Evolutionary conservation across 2,113 vertebrate genomes (phyloP).

Genomic region (Mustelus asterias): DNA sequence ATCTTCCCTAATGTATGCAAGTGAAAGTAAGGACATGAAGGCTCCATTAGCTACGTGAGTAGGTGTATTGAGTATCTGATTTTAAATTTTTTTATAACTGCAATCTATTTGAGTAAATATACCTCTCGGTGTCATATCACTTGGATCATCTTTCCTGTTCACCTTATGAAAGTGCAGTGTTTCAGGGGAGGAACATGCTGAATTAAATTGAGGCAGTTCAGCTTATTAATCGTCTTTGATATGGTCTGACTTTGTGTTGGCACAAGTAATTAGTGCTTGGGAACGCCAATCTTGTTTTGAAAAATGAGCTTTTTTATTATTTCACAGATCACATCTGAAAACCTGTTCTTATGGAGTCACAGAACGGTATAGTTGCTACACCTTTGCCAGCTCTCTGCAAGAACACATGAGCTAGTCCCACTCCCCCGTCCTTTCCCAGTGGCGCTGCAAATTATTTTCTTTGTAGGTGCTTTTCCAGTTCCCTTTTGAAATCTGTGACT

Average conservation of each 20-base stretch:
- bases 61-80: conserved; percentile 57
- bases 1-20: conserved; percentile 90
- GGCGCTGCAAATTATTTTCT: too few species aligned
- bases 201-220: not conserved
- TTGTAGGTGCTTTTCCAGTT: too few species aligned
- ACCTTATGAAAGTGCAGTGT: not conserved
- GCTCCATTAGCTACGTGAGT: conserved; percentile 99
- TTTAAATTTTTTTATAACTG: not conserved
- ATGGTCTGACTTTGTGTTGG: not conserved
- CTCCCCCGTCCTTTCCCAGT: too few species aligned
- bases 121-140: not conserved
- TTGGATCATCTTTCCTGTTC: not conserved
- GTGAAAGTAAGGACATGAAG: conserved; percentile 99
- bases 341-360: too few species aligned
- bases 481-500: too few species aligned
- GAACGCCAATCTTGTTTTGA: not conserved
- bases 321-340: too few species aligned
- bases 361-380: too few species aligned
- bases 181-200: not conserved
- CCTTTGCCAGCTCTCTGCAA: too few species aligned
- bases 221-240: not conserved
- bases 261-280: not conserved
- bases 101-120: not conserved
- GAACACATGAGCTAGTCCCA: too few species aligned
- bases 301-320: too few species aligned